phyloP scores from a whole-genome alignment of 1,140 invertebrate genomes.

The Mycetomoellerius zeteki region DNA sequence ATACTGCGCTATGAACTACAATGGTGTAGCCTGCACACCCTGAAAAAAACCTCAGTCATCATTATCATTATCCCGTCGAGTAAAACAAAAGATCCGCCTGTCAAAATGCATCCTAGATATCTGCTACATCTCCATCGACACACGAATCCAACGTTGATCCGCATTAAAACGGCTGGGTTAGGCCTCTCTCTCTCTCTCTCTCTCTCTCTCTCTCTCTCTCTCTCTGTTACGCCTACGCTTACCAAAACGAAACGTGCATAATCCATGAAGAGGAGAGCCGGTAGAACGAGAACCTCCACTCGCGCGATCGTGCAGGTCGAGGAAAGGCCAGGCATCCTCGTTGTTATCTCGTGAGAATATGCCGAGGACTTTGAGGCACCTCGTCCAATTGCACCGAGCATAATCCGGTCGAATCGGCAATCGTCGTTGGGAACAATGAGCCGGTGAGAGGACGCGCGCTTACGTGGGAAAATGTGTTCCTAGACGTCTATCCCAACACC shows the following conservation, averaged over 20 bases:
- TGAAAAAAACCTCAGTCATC: slow-evolving; percentile 67
- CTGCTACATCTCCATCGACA: slow-evolving; percentile 66
- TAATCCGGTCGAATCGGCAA: slow-evolving; percentile 58
- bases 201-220: too few species aligned
- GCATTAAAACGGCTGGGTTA: slow-evolving; percentile 70
- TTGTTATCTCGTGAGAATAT: slow-evolving; percentile 62
- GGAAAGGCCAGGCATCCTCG: background rate
- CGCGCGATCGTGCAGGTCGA: background rate
- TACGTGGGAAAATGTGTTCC: slow-evolving; percentile 66
- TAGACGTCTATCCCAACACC: slow-evolving; percentile 26
- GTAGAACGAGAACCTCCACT: slow-evolving; percentile 56
- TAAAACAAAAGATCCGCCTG: slow-evolving; percentile 78
- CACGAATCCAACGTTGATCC: slow-evolving; percentile 71
- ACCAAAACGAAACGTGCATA: slow-evolving; percentile 69
- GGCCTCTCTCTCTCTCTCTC: too few species aligned
- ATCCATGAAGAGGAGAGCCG: slow-evolving; percentile 64
- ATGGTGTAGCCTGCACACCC: slow-evolving; percentile 44
- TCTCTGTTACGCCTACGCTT: slow-evolving; percentile 72
- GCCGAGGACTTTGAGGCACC: background rate
- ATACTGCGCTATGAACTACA: slow-evolving; percentile 24
- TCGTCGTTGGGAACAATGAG: slow-evolving; percentile 53
- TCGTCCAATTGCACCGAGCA: slow-evolving; percentile 37
- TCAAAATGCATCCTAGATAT: slow-evolving; percentile 76
- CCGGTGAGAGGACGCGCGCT: slow-evolving; percentile 24
- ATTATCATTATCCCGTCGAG: slow-evolving; percentile 67